phyloP scores from a whole-genome alignment of 2,888 invertebrate genomes.

The Agrotis segetum region DNA sequence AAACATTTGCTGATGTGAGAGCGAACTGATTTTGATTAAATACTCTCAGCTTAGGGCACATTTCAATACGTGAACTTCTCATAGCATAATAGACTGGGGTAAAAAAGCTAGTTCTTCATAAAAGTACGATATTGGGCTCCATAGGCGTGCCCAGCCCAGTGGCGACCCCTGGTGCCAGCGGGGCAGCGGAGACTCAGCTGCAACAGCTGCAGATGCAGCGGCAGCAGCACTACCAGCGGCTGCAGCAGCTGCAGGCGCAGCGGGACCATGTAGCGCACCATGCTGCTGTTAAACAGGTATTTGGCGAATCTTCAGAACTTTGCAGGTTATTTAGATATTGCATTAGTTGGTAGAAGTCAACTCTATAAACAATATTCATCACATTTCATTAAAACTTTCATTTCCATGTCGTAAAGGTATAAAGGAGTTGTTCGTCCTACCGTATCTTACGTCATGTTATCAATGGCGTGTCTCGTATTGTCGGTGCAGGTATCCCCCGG shows the following conservation, averaged over 20 bases:
- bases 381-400: background rate
- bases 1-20: too few relatives aligned
- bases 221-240: slow-evolving; percentile 92
- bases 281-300: slow-evolving; percentile 83
- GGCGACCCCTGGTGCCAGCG: slow-evolving; percentile 66
- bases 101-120: background rate
- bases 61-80: background rate
- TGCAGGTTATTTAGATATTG: too few relatives aligned
- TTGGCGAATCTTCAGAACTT: background rate
- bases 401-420: background rate
- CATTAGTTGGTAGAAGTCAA: too few relatives aligned
- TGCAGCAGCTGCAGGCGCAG: slow-evolving; percentile 92
- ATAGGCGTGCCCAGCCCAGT: slow-evolving; percentile 70
- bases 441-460: slow-evolving; percentile 16
- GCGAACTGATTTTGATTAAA: too few relatives aligned
- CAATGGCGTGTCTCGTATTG: slow-evolving; percentile 29
- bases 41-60: too few relatives aligned
- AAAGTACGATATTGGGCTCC: slow-evolving; percentile 36
- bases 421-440: background rate
- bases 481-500: slow-evolving; percentile 72
- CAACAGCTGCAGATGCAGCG: slow-evolving; percentile 90
- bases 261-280: slow-evolving; percentile 90
- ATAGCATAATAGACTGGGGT: background rate
- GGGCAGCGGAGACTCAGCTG: slow-evolving; percentile 77
- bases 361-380: too few relatives aligned